phyloP scores from a whole-genome alignment of 2,888 invertebrate genomes.

The Agapostemon virescens region DNA sequence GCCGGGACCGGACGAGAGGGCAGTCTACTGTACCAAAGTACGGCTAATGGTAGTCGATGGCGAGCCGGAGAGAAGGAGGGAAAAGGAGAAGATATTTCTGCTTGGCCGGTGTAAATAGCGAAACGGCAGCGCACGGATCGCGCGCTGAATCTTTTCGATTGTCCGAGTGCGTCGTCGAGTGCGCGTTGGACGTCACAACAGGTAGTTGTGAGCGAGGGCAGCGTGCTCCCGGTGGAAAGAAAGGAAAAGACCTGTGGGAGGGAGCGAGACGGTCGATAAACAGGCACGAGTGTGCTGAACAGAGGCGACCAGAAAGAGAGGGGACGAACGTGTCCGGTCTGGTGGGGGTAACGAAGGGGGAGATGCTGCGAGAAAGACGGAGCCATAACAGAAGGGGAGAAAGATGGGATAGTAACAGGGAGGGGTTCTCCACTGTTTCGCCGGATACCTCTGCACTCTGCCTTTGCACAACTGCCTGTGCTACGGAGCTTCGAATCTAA shows the following conservation, averaged over 20 bases:
- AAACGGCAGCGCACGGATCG: constrained; percentile 51
- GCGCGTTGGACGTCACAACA: constrained; percentile 76
- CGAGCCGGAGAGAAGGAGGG: not conserved
- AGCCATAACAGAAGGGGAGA: constrained; percentile 44
- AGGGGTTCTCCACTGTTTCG: constrained; percentile 56
- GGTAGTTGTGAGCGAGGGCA: constrained; percentile 76
- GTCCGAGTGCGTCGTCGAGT: constrained; percentile 61
- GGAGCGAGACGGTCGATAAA: constrained; percentile 53
- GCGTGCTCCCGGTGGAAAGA: constrained; percentile 71
- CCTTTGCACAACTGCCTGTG: constrained; percentile 57
- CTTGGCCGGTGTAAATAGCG: constrained; percentile 28
- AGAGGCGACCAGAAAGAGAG: constrained; percentile 25
- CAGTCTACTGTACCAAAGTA: too few relatives aligned
- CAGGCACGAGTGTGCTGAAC: constrained; percentile 47
- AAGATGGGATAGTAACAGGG: constrained; percentile 41
- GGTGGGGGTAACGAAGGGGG: constrained; percentile 34
- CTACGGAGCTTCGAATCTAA: constrained; percentile 50
- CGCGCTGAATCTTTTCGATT: constrained; percentile 56
- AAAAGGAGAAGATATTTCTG: not conserved
- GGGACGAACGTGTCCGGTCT: constrained; percentile 16
- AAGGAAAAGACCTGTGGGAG: constrained; percentile 57
- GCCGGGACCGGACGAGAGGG: too few relatives aligned
- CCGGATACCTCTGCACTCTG: constrained; percentile 52
- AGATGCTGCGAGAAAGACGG: constrained; percentile 47
- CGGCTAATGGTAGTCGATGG: not conserved